Evolutionary conservation across 2,888 invertebrate species (phyloP), one percentile per base, ranked within the genome.

Genomic region (Euspilapteryx auroguttella): DNA sequence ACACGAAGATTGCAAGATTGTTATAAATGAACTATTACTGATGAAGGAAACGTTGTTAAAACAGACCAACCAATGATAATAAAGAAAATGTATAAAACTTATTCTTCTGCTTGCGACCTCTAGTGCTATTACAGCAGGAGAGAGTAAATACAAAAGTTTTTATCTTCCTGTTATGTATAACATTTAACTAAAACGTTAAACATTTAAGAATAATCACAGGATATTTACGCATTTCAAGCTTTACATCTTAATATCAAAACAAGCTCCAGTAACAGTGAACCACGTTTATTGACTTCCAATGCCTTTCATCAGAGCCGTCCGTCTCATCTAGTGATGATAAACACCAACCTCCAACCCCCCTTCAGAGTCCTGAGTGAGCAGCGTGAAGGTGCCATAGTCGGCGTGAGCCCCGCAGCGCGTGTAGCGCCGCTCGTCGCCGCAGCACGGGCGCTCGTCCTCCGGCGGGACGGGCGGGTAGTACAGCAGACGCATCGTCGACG

Each of bases 301-400:
- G n/a, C n/a, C n/a, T n/a, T n/a, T n/a, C n/a, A n/a, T n/a, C n/a
- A n/a, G n/a, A n/a, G n/a, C n/a, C n/a, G n/a, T n/a, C n/a, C n/a
- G n/a, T n/a, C n/a, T n/a, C n/a, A n/a, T 23, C 2, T 23, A 7
- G 6, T 23, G 9, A 2, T 23, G 12, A 12, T 24, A 12, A 24
- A 14, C 24, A 12, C 21, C 39, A 38, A 81, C 82, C 78, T 86
- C 83, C 7, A 89, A 68, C 2, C 89, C 89, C 10, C 88, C 87
- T 41, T 87, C 86, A 22, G 84, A 82, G 50, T 89, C 88, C 61
- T 86, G 79, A 21, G 86, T 79, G 24, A 88, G 65, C 34, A 89
- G 64, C 10, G 88, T 88, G 50, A 89, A 83, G 26, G 87, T 86
- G 36, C 87, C 87, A 38, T 83, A 84, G 55, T 89, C 89, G 13